These are phyloP conservation scores for Coenobita brevimanus DNA, from an alignment of 1,140 invertebrate genomes.

Conservation along the genomic window DNA sequence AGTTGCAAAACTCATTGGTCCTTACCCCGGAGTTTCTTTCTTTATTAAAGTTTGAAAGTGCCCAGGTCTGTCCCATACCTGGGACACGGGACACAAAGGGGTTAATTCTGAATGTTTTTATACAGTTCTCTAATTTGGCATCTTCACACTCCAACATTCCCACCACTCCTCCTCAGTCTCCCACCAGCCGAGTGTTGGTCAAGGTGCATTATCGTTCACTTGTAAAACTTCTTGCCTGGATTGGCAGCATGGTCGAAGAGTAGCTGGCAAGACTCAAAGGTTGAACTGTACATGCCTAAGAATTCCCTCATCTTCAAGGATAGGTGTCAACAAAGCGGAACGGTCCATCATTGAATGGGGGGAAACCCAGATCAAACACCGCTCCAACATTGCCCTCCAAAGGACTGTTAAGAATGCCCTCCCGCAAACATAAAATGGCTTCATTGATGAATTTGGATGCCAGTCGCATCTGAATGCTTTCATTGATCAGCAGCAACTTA, in stretches of 20 bases:
- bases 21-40: too few species aligned
- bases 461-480: conserved; percentile 94
- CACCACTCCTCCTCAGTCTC: too few species aligned
- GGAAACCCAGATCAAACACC: conserved; percentile 99
- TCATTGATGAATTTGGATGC: conserved; percentile 97
- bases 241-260: conserved; percentile 94
- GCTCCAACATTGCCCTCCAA: conserved; percentile 98
- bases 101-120: too few species aligned
- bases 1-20: too few species aligned
- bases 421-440: conserved; percentile 95
- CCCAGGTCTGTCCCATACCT: too few species aligned
- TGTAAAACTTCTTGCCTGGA: conserved; percentile 88
- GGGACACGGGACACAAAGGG: too few species aligned
- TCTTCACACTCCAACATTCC: too few species aligned
- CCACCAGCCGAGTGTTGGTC: too few species aligned
- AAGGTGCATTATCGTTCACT: too few species aligned
- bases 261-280: conserved; percentile 94
- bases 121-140: too few species aligned
- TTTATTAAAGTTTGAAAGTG: too few species aligned
- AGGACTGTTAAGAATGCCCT: conserved; percentile 94
- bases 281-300: conserved; percentile 85
- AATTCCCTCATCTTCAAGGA: conserved; percentile 92
- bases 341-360: conserved; percentile 97
- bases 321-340: conserved; percentile 97
- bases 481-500: conserved; percentile 84